Base-by-base conservation (phyloP, 2,888 invertebrate genomes). In the Caenorhabditis sp. region DNA sequence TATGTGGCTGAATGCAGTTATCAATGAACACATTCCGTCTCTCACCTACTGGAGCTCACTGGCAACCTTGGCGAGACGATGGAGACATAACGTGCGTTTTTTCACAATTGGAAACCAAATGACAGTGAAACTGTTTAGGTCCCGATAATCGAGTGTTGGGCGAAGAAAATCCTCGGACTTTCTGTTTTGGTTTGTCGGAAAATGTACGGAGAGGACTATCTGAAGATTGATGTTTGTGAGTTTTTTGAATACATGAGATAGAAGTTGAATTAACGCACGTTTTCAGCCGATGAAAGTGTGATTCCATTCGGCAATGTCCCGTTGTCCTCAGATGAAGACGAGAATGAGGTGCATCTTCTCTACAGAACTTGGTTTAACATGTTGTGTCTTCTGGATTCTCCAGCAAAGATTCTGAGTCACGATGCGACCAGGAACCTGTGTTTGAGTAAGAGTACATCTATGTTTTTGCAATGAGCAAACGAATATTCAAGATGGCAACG, bases 41-140 rank as follows among this genome's bases (percentile, higher is more conserved):
- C 82, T 87, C 2, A 82, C 89, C 6, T 90, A 91, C 61, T 90
- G 90, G 90, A 87, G 87, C 58, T 89, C 89, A 15, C 74, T 90
- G 61, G 77, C 86, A 8, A 77, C 80, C 6, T 79, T 89, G 40
- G 81, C 85, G 3, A 56, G 82, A 53, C 72, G 85, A 61, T 90
- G 90, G 88, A 86, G 88, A 68, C 87, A 88, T 81, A 88, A 89
- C 80, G 90, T 89, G 35, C 47, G 83, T 64, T 69, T 72, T 60
- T 18, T 2, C 2, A 32, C 26, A 35, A 28, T 28, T 58, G 11
- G 2, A 32, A 28, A 58, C 26, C 1, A 32, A 32, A 32, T 32
- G 32, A 44, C 1, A 37, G 2, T 32, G 11, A 35, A 32, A 20
- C 20, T 60, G 44, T 86, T 77, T 65, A 90, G 89, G 88, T 89